Percentiles rank a stretch among this genome's conserved stretches.
phyloP scores from a whole-genome alignment of 2,797 vertebrate genomes.

The Sebastes iracundus region DNA sequence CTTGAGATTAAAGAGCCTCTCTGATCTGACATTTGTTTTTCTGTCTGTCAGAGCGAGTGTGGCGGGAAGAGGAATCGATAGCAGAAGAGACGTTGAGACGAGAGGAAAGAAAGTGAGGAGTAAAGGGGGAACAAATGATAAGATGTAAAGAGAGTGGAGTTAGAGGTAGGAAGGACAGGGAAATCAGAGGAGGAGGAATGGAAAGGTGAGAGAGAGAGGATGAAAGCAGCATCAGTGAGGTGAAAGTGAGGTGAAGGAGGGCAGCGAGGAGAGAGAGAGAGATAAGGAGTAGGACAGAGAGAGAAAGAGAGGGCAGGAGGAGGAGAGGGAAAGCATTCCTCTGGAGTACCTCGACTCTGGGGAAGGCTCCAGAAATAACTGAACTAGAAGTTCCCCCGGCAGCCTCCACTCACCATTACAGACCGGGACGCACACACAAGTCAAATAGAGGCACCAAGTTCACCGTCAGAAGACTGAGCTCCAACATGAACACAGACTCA shows the following conservation, averaged over 20 bases:
- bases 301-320: conserved; percentile 51
- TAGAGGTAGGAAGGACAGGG: not conserved
- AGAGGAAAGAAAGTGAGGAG: not conserved
- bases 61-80: conserved; percentile 62
- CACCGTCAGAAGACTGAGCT: conserved; percentile 5
- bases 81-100: conserved; percentile 26
- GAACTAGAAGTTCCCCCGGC: conserved; percentile 78
- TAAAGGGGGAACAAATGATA: conserved; percentile 7
- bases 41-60: conserved; percentile 78
- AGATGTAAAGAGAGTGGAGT: not conserved
- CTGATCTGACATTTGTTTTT: conserved; percentile 84
- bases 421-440: conserved; percentile 16
- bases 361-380: conserved; percentile 82
- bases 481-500: not conserved
- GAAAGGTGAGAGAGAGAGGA: conserved; percentile 13
- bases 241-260: conserved; percentile 60
- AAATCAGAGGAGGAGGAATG: conserved; percentile 5
- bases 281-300: conserved; percentile 54
- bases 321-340: conserved; percentile 67
- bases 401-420: conserved; percentile 50
- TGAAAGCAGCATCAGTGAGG: not conserved
- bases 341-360: conserved; percentile 73
- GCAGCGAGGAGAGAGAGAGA: conserved; percentile 35
- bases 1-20: conserved; percentile 81
- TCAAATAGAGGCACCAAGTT: conserved; percentile 23